These are phyloP conservation scores for Cyprinus carpio DNA, from an alignment of 2,113 vertebrate genomes.

Conservation along the genomic window DNA sequence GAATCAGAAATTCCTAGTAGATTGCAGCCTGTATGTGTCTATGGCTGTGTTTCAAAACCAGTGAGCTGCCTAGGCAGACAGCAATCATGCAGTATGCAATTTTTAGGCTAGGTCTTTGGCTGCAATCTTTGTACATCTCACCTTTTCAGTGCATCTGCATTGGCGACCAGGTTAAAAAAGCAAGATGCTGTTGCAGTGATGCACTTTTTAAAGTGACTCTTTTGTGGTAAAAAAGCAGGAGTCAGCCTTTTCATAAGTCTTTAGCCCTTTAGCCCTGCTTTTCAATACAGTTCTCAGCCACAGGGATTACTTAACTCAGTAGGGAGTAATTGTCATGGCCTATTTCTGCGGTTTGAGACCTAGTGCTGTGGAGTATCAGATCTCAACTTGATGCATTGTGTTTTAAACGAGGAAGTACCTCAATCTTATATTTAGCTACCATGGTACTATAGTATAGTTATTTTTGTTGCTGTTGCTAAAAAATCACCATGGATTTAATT, in stretches of 20 bases:
- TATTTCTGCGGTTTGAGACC: slow-evolving; percentile 8
- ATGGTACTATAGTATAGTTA: background rate
- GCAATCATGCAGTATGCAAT: background rate
- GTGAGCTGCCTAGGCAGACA: background rate
- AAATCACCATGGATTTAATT: background rate
- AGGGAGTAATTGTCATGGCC: slow-evolving; percentile 22
- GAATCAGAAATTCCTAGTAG: background rate
- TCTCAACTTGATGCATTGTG: background rate
- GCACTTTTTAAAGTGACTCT: slow-evolving; percentile 43
- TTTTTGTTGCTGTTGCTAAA: background rate
- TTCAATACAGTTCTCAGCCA: slow-evolving; percentile 32
- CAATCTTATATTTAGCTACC: background rate
- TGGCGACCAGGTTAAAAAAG: slow-evolving; percentile 4
- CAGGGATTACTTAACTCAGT: slow-evolving; percentile 21
- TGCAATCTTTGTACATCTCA: slow-evolving; percentile 9
- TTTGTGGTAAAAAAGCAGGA: slow-evolving; percentile 1
- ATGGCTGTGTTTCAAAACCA: background rate
- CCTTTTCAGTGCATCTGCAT: slow-evolving; percentile 21
- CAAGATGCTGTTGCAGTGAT: slow-evolving; percentile 30
- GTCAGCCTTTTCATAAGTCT: slow-evolving; percentile 31
- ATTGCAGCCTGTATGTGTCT: background rate
- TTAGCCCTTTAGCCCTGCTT: slow-evolving; percentile 23
- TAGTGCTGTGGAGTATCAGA: slow-evolving; percentile 4
- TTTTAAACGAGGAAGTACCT: background rate
- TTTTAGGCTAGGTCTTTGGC: background rate